Base-by-base conservation (phyloP, 2,797 vertebrate species). In the Hipposideros larvatus region DNA sequence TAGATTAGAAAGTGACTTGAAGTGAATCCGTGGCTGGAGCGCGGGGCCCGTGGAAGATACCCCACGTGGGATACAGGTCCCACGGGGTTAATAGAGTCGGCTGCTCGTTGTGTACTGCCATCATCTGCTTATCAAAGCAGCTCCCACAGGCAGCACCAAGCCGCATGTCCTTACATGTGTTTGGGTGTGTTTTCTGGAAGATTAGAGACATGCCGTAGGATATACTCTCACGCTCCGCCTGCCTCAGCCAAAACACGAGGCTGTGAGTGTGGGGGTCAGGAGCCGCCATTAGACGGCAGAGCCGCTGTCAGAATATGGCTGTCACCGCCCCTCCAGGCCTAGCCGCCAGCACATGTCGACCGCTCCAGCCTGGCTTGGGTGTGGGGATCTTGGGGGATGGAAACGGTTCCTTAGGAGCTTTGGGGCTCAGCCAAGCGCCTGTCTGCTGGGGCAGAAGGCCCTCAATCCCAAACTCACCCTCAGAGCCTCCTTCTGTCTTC, bases 1-100 rank as follows among this genome's bases (percentile, higher is more conserved):
- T 83, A 95, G 86, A 51, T 96, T 91, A 41, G 96, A 95, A 14
- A 2, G 97, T 96, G 90, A 90, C 86, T 96, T 87, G 97, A 96
- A 97, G 96, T 92, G 96, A 95, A 97, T 96, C 96, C 31, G 2
- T 92, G 85, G 53, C 89, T 34, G 28, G 74, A 43, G 48, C 9
- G 6, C 18, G 4, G n/a, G 31, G 51, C 74, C 51, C 73, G 10
- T 16, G 48, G 93, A 41, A 14, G 37, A 21, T 3, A 1, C 28
- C 1, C 4, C 1, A 1, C 26, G 26, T 0, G 7, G 9, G 22
- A 21, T 1, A 1, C 51, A 4, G 13, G 75, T 4, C 11, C 71
- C 11, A 0, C 8, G 2, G 70, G 63, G 65, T 80, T 92, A 66
- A 96, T n/a, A 85, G 96, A 80, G 46, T n/a, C 87, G 7, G 7